These are phyloP conservation scores for Galaxea fascicularis DNA, from an alignment of 92 coral and sea anemone species.

Conservation along the genomic window DNA sequence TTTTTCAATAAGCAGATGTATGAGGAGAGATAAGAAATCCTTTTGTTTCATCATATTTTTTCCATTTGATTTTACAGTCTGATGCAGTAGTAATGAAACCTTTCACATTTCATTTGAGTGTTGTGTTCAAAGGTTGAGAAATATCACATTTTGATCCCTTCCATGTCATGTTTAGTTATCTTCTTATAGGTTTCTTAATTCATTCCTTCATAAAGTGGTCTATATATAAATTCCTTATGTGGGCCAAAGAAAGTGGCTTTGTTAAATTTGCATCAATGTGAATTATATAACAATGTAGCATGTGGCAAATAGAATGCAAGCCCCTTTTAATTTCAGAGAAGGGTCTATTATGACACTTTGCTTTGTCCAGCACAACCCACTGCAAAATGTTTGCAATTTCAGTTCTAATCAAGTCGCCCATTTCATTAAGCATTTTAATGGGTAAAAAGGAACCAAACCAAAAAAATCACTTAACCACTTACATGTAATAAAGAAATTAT, in stretches of 20 bases:
- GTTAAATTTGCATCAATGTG: no score
- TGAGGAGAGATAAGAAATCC: neutral
- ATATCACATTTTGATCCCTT: neutral
- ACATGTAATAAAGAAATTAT: no score
- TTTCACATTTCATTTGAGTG: neutral
- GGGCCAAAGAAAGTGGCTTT: no score
- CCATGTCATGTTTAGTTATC: conserved; percentile 7
- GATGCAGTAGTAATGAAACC: neutral
- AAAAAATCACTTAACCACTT: no score
- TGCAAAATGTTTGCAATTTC: no score
- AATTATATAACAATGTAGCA: no score
- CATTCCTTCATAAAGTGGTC: neutral
- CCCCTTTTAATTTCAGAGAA: no score
- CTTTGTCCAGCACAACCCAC: no score
- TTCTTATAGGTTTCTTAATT: neutral
- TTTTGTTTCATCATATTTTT: neutral
- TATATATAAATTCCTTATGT: neutral
- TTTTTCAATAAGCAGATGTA: conserved; percentile 32
- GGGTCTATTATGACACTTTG: no score
- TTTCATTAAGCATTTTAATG: no score
- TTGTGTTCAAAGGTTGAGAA: neutral
- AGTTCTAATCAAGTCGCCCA: no score
- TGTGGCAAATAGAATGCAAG: neutral
- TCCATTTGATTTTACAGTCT: neutral
- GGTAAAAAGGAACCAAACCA: no score